Evolutionary conservation across 53 echinoderm and acorn worm species (phyloP), one percentile per base, ranked within the genome.

Genomic region (Holothuria scabra): DNA sequence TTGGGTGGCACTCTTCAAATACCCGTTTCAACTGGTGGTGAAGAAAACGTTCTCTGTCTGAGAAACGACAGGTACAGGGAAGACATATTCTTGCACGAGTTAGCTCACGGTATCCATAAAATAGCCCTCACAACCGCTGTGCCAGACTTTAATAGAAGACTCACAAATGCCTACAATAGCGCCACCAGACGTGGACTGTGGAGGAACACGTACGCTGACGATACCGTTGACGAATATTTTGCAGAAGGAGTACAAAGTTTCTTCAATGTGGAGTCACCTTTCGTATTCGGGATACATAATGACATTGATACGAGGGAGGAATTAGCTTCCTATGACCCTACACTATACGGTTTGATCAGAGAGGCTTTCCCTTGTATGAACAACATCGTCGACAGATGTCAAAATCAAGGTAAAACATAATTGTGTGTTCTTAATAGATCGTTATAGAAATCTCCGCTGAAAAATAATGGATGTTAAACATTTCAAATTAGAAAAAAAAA

Each of bases 171-270:
- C 26, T 82, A 81, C 49, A 35, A 85, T 49, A 48, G 34, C 8
- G 89, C 92, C 37, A 71, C 61, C 11, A 21, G 23, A 22, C 59
- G 65, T 19, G 87, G 87, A 12, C 85, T 93, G 29, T 93, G 93
- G 93, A 32, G 59, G 26, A 31, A 46, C 38, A 93, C 93, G n/a
- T 93, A 93, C 67, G 90, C 93, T 20, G 71, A 52, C 20, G 32
- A 83, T 24, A 87, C 87, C 55, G 12, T 46, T 4, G 66, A 66
- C 13, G 93, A 93, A 52, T 93, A 93, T 34, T 93, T 87, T 20
- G 93, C 93, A 7, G 89, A 93, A 82, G 93, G 89, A 19, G 93
- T 93, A 18, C 93, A 93, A 63, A 72, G 72, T 12, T 93, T 84
- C 85, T 93, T 93, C 61, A 85, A 87, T 37, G 79, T n/a, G 48